Percentiles rank a stretch among this genome's conserved stretches.
Evolutionary conservation across 2,797 vertebrate genomes (phyloP).

Genomic region (Strix occidentalis): DNA sequence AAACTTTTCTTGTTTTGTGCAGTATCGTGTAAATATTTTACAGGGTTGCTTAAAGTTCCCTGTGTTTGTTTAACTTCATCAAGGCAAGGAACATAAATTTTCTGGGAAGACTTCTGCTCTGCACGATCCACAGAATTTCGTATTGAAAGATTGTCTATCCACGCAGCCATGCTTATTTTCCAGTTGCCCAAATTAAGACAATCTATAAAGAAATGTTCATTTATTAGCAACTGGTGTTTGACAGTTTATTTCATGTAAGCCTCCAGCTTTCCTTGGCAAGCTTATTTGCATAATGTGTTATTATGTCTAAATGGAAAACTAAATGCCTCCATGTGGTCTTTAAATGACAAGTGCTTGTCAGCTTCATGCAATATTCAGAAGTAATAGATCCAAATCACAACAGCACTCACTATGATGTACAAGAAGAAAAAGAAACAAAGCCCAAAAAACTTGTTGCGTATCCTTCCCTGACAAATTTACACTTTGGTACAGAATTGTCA

Average conservation of each 20-base stretch:
- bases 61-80: constrained; percentile 2
- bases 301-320: constrained; percentile 86
- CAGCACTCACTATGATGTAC: constrained; percentile 74
- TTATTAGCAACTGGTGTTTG: constrained; percentile 84
- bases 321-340: constrained; percentile 85
- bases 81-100: constrained; percentile 16
- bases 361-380: constrained; percentile 84
- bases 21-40: neutral
- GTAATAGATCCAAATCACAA: constrained; percentile 83
- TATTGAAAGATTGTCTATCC: constrained; percentile 28
- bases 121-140: neutral
- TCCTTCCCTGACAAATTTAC: constrained; percentile 80
- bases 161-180: constrained; percentile 58
- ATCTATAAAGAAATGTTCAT: constrained; percentile 81
- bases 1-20: neutral
- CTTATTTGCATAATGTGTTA: constrained; percentile 86
- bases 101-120: constrained; percentile 24
- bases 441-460: constrained; percentile 71
- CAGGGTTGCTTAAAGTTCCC: neutral
- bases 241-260: constrained; percentile 82
- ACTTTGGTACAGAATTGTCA: constrained; percentile 76
- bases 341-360: constrained; percentile 85
- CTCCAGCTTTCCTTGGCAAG: constrained; percentile 80
- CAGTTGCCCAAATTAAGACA: constrained; percentile 76
- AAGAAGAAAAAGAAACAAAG: constrained; percentile 60